Evolutionary conservation across 1,140 invertebrate species (phyloP), one percentile per base, ranked within the genome.

Genomic region (Drosophila insularis): DNA sequence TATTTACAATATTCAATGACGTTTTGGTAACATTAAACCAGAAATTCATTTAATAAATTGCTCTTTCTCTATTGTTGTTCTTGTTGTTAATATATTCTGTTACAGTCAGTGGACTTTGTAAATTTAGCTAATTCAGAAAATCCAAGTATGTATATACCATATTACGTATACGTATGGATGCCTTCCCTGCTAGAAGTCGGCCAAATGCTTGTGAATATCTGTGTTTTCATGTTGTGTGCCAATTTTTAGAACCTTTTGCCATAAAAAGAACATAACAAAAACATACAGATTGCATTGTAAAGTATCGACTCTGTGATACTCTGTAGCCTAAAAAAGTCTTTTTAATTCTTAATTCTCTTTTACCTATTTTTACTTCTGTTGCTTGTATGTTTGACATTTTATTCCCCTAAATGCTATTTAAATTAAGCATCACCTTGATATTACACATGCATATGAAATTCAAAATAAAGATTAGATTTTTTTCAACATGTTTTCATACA

Each of bases 21-120:
- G 76, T 50, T 76, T 76, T 77, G 74, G 74, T 77, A 77, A 77
- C 77, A 67, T 76, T 65, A 77, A 77, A 77, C 74, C 74, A 65
- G 70, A 58, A 77, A 71, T 76, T 77, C 76, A 77, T 77, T 77
- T 77, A 77, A 77, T 77, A 77, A 77, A 77, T 77, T 64, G 60
- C 32, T 11, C 2, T 35, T 11, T 10, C 50, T 70, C 35, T 11
- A 43, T 46, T 67, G 58, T 53, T 63, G 32, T 8, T 35, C 1
- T 35, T 35, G 32, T 27, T 27, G 32, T 35, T 11, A 40, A 39
- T 43, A 68, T 62, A 63, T 32, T 68, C 43, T 68, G 54, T 63
- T 50, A 76, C 63, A 63, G 37, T 55, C 61, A 14, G 11, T 35
- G 2, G 2, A 37, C 23, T 58, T 37, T 58, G 55, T 50, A 19